Evolutionary conservation across 30 jellyfish, hydroid and myxozoan species (phyloP).

Genomic region (Hydractinia symbiolongicarpus): DNA sequence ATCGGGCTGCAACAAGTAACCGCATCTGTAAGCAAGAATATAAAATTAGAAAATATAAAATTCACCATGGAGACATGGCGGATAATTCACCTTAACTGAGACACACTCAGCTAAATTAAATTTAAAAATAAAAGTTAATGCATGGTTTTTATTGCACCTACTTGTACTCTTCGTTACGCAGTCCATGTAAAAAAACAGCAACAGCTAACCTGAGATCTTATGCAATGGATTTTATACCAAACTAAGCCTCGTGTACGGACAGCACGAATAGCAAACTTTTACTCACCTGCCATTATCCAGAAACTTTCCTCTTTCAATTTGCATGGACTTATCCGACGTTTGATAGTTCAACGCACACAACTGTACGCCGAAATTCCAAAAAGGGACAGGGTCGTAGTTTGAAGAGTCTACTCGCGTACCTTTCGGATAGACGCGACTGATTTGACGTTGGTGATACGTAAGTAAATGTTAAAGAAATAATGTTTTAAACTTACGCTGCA

Average conservation of each 20-base stretch:
- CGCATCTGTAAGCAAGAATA: conserved; percentile 61
- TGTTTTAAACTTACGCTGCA: neutral
- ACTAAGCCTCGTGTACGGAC: too few species aligned
- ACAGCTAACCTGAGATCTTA: too few species aligned
- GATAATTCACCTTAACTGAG: too few species aligned
- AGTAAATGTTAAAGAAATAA: neutral
- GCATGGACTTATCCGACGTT: conserved; percentile 94
- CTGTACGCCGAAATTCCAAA: conserved; percentile 92
- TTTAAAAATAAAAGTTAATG: too few species aligned
- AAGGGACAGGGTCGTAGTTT: conserved; percentile 89
- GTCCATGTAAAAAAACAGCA: too few species aligned
- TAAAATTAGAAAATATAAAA: neutral
- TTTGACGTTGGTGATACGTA: conserved; percentile 80
- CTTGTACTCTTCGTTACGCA: too few species aligned
- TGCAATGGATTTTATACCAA: too few species aligned
- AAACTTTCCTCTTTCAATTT: conserved; percentile 73
- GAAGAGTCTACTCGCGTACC: conserved; percentile 98
- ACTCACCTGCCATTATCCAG: conserved; percentile 89
- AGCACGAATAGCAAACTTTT: too few species aligned
- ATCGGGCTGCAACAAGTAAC: conserved; percentile 90
- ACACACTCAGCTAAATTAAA: too few species aligned
- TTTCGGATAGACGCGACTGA: conserved; percentile 92
- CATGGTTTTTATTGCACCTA: too few species aligned
- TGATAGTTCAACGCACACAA: conserved; percentile 90
- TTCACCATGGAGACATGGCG: too few species aligned